Conservation (phyloP, 2,797 vertebrate genomes). For the Kryptolebias ocellatus region DNA sequence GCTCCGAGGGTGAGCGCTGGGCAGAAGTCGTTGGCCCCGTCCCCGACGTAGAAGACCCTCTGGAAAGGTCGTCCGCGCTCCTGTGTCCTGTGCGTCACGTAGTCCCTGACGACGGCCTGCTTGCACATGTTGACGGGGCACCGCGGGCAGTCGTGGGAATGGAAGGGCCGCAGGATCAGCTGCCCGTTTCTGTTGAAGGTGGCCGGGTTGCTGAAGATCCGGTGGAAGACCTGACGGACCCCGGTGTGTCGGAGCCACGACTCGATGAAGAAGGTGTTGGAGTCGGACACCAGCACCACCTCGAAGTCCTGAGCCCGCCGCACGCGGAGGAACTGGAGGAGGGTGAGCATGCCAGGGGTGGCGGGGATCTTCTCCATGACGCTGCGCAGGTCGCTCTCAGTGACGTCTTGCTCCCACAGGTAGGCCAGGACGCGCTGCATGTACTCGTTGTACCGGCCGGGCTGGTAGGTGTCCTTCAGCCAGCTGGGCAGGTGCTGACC, state of each 20-base stretch:
- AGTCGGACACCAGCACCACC: conserved; percentile 91
- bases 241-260: conserved; percentile 85
- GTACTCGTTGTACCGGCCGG: conserved; percentile 92
- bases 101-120: conserved; percentile 88
- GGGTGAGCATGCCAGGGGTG: conserved; percentile 87
- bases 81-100: conserved; percentile 85
- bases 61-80: conserved; percentile 87
- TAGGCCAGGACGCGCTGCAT: conserved; percentile 91
- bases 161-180: conserved; percentile 89
- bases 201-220: conserved; percentile 91
- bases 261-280: conserved; percentile 93
- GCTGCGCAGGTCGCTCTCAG: conserved; percentile 82
- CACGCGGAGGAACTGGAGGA: conserved; percentile 89
- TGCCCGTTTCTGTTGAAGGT: conserved; percentile 87
- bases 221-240: conserved; percentile 85
- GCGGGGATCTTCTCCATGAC: conserved; percentile 90
- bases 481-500: conserved; percentile 85
- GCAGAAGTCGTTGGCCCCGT: conserved; percentile 97
- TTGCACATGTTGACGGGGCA: conserved; percentile 98
- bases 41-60: conserved; percentile 91
- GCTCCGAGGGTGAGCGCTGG: conserved; percentile 83
- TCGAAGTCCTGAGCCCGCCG: conserved; percentile 88
- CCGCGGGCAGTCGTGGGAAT: conserved; percentile 88
- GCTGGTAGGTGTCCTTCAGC: conserved; percentile 86
- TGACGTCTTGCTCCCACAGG: conserved; percentile 90